A percentile compares a stretch with the other conserved stretches of the same genome.
Conservation (phyloP, 2,113 vertebrate genomes). For the Drymodes brunneopygia region DNA sequence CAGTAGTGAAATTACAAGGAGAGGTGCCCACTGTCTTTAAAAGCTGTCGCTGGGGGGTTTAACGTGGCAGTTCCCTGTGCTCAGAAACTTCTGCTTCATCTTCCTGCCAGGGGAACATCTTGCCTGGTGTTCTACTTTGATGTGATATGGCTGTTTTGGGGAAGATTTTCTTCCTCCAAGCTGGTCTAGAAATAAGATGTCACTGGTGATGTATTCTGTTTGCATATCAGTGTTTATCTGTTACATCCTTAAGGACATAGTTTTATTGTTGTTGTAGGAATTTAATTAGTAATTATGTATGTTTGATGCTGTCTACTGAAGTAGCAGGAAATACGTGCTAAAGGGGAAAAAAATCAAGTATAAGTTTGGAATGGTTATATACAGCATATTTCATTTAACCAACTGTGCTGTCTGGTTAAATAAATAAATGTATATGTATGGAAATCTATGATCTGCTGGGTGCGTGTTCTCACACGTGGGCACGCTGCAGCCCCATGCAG, state of each 20-base stretch:
- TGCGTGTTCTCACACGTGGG: background rate
- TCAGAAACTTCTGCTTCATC: background rate
- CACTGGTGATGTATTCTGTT: constrained; percentile 28
- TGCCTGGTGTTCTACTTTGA: background rate
- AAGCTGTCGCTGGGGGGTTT: background rate
- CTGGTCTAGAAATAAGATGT: constrained; percentile 8
- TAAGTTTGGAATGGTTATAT: background rate
- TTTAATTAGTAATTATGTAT: constrained; percentile 53
- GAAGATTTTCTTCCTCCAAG: constrained; percentile 29
- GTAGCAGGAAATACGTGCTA: background rate
- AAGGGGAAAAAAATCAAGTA: background rate
- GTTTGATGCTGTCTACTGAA: background rate
- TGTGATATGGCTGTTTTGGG: background rate
- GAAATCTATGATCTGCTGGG: background rate
- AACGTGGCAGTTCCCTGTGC: background rate
- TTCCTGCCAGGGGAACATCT: background rate
- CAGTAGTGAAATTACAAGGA: background rate
- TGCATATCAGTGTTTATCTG: constrained; percentile 7
- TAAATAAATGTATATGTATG: background rate
- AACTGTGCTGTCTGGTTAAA: background rate
- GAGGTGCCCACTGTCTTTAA: background rate
- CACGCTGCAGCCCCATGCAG: background rate
- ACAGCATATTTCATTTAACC: background rate
- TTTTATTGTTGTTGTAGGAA: constrained; percentile 38
- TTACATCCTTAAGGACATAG: constrained; percentile 39